Base-by-base conservation (phyloP, 2,797 vertebrate genomes). In the Sebastes trivittatus region DNA sequence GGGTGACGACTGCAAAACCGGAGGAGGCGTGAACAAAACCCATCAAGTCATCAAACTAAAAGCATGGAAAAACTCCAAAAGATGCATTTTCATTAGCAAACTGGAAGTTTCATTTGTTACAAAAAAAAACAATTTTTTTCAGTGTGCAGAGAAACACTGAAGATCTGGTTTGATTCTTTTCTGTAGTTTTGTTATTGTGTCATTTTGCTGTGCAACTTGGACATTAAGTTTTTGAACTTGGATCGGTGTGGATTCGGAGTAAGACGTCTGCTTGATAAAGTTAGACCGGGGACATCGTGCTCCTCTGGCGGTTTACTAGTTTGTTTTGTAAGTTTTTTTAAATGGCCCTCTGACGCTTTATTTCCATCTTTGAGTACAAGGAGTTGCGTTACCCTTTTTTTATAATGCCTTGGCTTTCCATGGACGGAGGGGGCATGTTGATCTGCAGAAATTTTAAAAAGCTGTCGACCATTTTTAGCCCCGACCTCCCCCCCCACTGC, bases 391-490 rank as follows among this genome's bases (percentile, higher is more conserved):
- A 73, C 78, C 78, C 75, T 72, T 89, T 91, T 91, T 88, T 90
- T 86, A 75, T 83, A 89, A 88, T 65, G 83, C 87, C 88, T 88
- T 81, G 65, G 80, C 83, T 88, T 89, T 86, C 73, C 72, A 60
- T 81, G 61, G 65, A 68, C 65, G 42, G 76, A 66, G 49, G 38
- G 77, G 77, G 72, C 56, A 9, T 60, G 78, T 83, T 76, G 76
- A 86, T 52, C 65, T 71, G 82, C 86, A 68, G 80, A 82, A 82
- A 71, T 78, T 89, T 89, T 84, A 23, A 67, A 79, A 88, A 83
- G 80, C 81, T 83, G 87, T 84, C 20, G 9, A 85, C 68, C 68
- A 30, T 87, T 88, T 89, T 80, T 78, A 83, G 72, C 80, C 86
- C 80, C 7, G 5, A 36, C 72, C 60, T 58, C 52, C 49, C 49